Percentiles rank a stretch among this genome's conserved stretches.
These are phyloP conservation scores for Cyprinella venusta DNA, from an alignment of 2,797 vertebrate genomes.

Conservation along the genomic window DNA sequence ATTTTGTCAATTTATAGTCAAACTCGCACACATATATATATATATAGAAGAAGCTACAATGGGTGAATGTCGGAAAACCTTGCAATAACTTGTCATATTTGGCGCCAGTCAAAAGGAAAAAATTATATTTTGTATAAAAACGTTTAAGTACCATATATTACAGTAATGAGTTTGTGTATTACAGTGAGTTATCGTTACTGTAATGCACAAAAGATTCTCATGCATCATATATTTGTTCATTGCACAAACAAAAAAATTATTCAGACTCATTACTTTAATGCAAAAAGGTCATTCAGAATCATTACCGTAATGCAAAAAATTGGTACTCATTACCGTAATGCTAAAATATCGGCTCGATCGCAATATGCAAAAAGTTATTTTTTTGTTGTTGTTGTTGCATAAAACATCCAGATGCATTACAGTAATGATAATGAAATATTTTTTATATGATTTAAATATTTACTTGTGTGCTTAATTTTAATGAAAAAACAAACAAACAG, in stretches of 20 bases:
- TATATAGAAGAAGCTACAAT: background rate
- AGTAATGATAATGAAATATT: background rate
- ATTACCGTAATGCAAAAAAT: background rate
- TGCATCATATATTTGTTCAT: background rate
- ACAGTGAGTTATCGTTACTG: background rate
- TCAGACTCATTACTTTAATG: background rate
- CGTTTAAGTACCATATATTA: background rate
- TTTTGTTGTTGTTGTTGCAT: too few species aligned
- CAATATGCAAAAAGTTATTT: background rate
- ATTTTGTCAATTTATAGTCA: background rate
- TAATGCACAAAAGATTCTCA: background rate
- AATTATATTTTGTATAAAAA: background rate
- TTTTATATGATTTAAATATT: background rate
- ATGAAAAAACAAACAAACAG: background rate
- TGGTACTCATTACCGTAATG: background rate
- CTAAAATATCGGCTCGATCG: background rate
- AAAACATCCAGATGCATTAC: background rate
- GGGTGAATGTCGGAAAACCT: conserved; percentile 2
- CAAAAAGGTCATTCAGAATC: background rate
- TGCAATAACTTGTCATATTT: background rate
- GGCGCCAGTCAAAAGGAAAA: background rate
- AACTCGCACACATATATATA: background rate
- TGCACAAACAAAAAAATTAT: too few species aligned
- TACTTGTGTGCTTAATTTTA: background rate
- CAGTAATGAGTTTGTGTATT: background rate